Evolutionary conservation across 2,888 invertebrate species (phyloP).

Genomic region (Andricus curvator): DNA sequence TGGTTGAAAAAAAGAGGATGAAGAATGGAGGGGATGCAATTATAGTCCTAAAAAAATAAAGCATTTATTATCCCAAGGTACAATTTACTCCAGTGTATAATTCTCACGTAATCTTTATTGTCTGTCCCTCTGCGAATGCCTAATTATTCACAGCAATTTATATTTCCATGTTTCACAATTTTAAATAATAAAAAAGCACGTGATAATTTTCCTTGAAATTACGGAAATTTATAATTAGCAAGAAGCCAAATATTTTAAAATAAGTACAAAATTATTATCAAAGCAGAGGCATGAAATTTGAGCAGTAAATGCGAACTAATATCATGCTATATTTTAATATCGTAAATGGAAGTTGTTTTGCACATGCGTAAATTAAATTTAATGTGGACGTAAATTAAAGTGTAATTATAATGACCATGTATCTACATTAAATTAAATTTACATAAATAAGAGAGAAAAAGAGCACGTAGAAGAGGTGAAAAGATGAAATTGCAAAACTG

Average conservation of each 20-base stretch:
- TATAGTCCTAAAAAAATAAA: background rate
- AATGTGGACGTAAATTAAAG: conserved; percentile 15
- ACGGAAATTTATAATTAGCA: background rate
- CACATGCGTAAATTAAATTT: conserved; percentile 14
- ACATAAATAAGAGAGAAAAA: conserved; percentile 17
- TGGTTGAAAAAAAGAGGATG: background rate
- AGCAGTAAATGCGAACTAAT: background rate
- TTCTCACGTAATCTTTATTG: conserved; percentile 8
- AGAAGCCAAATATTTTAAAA: background rate
- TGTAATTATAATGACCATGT: conserved; percentile 12
- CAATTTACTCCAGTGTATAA: background rate
- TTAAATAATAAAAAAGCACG: background rate
- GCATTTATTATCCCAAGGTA: background rate
- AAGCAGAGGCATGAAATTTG: background rate
- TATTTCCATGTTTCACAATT: background rate
- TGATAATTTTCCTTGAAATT: background rate
- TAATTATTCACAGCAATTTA: conserved; percentile 4
- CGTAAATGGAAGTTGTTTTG: conserved; percentile 33
- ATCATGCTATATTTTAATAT: conserved; percentile 33
- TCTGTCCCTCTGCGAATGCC: background rate
- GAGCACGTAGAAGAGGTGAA: background rate
- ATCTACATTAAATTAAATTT: conserved; percentile 24
- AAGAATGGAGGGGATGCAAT: background rate
- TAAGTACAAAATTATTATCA: background rate
- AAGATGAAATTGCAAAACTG: conserved; percentile 20